Evolutionary conservation across 2,888 invertebrate species (phyloP), one percentile per base, ranked within the genome.

Genomic region (Stomorhina lunata): DNA sequence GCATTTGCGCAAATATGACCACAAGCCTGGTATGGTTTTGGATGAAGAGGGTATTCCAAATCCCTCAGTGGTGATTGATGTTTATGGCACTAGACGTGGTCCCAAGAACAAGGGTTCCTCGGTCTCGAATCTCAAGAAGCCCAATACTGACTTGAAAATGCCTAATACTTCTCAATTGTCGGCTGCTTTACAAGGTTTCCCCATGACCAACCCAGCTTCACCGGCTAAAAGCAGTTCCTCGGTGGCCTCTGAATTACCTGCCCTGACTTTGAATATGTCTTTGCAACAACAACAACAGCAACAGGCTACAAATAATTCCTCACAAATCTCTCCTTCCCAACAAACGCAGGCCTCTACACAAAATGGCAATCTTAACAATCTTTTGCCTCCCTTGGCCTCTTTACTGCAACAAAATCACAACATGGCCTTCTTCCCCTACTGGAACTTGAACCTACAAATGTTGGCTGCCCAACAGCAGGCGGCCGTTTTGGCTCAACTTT

Each of bases 1-100:
- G 25, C 99, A 99, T 91, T 92, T 99, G 48, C 93, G 97, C 45
- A 99, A 98, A 90, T 97, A 98, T 89, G 93, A 93, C 27, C 99
- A 99, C 90, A 94, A 94, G 84, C 98, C 98, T 0, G 97, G 96
- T 0, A 95, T 97, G 92, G 97, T 98, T 0, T 92, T 98, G 12
- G 97, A 98, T 87, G 93, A 95, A 17, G 97, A 98, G 86, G 98
- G 98, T 1, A 94, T 96, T 0, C 96, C 97, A 0, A 97, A 97
- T 90, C 96, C 97, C 0, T 90, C 95, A 40, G 95, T 96, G 0
- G 95, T 97, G 15, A 97, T 98, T 72, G 98, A 98, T 90, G 95
- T 98, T 0, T 97, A 97, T 88, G 97, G 98, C 32, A 97, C 96
- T 0, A 93, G 97, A 3, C 93, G 98, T 1, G 98, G 98, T 0